Percentiles rank a stretch among this genome's conserved stretches.
phyloP scores from a whole-genome alignment of 1,140 invertebrate genomes.

The Penaeus indicus region DNA sequence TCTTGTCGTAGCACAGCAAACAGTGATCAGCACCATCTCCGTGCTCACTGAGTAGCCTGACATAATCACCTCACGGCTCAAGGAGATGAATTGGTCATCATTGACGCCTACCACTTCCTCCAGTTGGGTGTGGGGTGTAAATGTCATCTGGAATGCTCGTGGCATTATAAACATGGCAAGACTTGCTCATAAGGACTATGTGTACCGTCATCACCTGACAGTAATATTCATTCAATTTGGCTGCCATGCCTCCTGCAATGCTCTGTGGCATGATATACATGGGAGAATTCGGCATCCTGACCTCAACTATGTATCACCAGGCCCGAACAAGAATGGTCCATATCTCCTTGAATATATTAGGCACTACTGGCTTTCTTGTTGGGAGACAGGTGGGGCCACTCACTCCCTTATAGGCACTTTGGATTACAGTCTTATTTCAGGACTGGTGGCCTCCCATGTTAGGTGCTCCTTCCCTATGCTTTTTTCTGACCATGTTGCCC shows the following conservation, averaged over 20 bases:
- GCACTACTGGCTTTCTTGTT: neutral
- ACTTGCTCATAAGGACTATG: too few relatives aligned
- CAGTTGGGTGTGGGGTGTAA: too few relatives aligned
- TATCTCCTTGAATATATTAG: neutral
- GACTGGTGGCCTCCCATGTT: neutral
- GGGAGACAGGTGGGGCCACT: slow-evolving; percentile 21
- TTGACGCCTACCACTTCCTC: too few relatives aligned
- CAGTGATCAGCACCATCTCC: too few relatives aligned
- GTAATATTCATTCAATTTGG: neutral
- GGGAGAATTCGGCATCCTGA: slow-evolving; percentile 2
- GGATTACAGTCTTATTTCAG: neutral
- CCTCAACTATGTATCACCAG: neutral
- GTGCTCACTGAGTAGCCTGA: too few relatives aligned
- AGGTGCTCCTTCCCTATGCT: neutral
- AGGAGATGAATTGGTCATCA: too few relatives aligned
- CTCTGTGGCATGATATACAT: slow-evolving; percentile 3
- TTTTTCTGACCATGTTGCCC: neutral
- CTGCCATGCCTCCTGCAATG: neutral
- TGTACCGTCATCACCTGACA: too few relatives aligned
- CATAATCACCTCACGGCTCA: too few relatives aligned
- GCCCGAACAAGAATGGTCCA: neutral
- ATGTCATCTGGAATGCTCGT: too few relatives aligned
- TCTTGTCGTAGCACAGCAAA: too few relatives aligned
- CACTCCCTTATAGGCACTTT: neutral
- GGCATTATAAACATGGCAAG: too few relatives aligned